These are phyloP conservation scores for Chloroceryle aenea DNA, from an alignment of 2,113 vertebrate genomes.

Conservation along the genomic window DNA sequence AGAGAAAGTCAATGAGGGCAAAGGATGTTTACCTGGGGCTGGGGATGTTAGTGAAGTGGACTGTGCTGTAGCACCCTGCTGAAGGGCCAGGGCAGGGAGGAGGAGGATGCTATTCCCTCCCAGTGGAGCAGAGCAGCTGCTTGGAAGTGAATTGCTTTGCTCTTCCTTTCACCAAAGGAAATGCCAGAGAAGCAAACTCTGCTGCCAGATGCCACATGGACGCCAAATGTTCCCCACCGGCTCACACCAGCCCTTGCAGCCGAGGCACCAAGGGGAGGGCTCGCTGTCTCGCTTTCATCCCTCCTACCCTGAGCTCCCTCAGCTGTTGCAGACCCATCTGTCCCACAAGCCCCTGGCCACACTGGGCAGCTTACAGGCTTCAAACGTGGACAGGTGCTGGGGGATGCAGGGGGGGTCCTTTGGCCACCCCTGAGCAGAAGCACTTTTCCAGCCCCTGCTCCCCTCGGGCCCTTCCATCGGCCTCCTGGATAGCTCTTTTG, in stretches of 20 bases:
- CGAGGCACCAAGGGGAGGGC: neutral
- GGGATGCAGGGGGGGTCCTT: neutral
- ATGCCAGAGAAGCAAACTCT: conserved; percentile 51
- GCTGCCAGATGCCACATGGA: conserved; percentile 70
- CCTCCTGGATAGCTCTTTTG: neutral
- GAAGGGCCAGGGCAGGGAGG: neutral
- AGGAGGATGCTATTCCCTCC: neutral
- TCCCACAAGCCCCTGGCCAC: neutral
- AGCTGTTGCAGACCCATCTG: conserved; percentile 11
- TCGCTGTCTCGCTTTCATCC: neutral
- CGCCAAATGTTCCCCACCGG: conserved; percentile 63
- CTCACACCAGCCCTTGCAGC: neutral
- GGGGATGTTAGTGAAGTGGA: neutral
- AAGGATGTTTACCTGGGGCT: neutral
- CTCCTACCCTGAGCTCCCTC: neutral
- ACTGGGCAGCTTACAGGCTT: neutral
- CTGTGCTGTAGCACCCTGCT: neutral
- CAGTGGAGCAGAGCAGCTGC: neutral
- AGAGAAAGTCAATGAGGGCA: neutral
- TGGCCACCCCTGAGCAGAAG: neutral
- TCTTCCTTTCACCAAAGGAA: conserved; percentile 71
- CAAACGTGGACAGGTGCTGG: neutral
- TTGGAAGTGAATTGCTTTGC: conserved; percentile 45
- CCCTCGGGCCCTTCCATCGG: neutral
- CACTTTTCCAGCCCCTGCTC: neutral